phyloP scores from a whole-genome alignment of 2,888 invertebrate species.

The Linnaemya vulpina region DNA sequence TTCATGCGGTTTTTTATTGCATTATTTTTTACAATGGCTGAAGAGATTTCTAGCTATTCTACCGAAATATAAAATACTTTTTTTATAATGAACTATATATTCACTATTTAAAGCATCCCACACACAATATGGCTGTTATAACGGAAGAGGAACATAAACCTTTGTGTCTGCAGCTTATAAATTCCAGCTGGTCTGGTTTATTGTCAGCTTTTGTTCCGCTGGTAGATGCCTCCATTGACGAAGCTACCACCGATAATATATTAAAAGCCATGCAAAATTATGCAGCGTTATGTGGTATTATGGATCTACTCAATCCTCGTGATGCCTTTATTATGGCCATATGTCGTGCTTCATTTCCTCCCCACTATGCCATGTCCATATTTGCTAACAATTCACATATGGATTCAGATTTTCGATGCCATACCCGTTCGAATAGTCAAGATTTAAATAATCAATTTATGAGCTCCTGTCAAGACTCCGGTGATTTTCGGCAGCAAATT shows the following conservation, averaged over 20 bases:
- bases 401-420: slow-evolving; percentile 84
- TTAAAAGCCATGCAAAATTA: slow-evolving; percentile 95
- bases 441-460: slow-evolving; percentile 84
- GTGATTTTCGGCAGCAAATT: slow-evolving; percentile 94
- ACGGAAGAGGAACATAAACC: slow-evolving; percentile 80
- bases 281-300: slow-evolving; percentile 93
- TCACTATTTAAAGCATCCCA: slow-evolving; percentile 74
- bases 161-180: slow-evolving; percentile 89
- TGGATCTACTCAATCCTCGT: slow-evolving; percentile 90
- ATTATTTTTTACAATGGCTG: too few relatives aligned
- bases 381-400: slow-evolving; percentile 86
- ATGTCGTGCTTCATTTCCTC: slow-evolving; percentile 97
- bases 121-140: slow-evolving; percentile 77
- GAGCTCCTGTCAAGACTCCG: slow-evolving; percentile 84
- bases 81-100: not conserved
- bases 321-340: slow-evolving; percentile 97
- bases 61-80: not conserved
- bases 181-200: slow-evolving; percentile 97
- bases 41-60: too few relatives aligned
- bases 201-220: slow-evolving; percentile 95
- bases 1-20: too few relatives aligned
- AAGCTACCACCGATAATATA: slow-evolving; percentile 94
- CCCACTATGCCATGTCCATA: slow-evolving; percentile 96
- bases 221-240: slow-evolving; percentile 97
- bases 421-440: slow-evolving; percentile 84